Conservation (phyloP, 2,888 invertebrate genomes). For the Alcis repandata region DNA sequence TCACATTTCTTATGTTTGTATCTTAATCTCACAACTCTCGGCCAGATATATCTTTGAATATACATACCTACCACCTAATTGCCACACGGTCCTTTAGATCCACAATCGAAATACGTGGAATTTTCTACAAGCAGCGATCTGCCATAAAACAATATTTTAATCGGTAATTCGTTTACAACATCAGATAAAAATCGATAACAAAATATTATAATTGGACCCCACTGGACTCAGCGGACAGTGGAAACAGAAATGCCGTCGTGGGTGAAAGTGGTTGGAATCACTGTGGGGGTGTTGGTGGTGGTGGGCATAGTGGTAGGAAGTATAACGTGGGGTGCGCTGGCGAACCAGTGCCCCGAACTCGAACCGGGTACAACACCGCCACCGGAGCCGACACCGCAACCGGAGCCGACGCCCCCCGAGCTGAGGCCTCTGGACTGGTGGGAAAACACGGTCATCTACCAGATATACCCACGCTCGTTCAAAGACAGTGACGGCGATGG, state of each 20-base stretch:
- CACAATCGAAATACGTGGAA: slow-evolving; percentile 1
- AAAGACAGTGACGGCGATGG: slow-evolving; percentile 94
- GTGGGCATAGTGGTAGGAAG: slow-evolving; percentile 56
- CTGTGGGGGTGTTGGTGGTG: slow-evolving; percentile 50
- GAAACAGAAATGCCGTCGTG: slow-evolving; percentile 46
- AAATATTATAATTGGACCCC: slow-evolving; percentile 45
- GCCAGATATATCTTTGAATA: not conserved
- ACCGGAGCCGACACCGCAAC: too few relatives aligned
- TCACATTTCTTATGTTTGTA: too few relatives aligned
- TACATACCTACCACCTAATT: not conserved
- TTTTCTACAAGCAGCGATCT: slow-evolving; percentile 9
- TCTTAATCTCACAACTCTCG: not conserved
- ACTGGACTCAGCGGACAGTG: slow-evolving; percentile 16
- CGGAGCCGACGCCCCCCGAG: slow-evolving; percentile 52
- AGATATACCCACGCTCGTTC: slow-evolving; percentile 95
- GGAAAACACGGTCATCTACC: slow-evolving; percentile 91
- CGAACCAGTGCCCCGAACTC: slow-evolving; percentile 40
- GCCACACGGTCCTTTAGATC: not conserved
- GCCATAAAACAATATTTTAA: slow-evolving; percentile 14
- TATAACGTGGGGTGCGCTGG: slow-evolving; percentile 61
- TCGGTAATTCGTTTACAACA: slow-evolving; percentile 31
- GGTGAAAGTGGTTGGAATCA: slow-evolving; percentile 48
- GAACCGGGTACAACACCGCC: too few relatives aligned
- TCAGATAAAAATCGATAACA: slow-evolving; percentile 39
- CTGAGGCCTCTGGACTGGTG: slow-evolving; percentile 90